phyloP scores from a whole-genome alignment of 2,113 vertebrate species.

The Neomonachus schauinslandi region DNA sequence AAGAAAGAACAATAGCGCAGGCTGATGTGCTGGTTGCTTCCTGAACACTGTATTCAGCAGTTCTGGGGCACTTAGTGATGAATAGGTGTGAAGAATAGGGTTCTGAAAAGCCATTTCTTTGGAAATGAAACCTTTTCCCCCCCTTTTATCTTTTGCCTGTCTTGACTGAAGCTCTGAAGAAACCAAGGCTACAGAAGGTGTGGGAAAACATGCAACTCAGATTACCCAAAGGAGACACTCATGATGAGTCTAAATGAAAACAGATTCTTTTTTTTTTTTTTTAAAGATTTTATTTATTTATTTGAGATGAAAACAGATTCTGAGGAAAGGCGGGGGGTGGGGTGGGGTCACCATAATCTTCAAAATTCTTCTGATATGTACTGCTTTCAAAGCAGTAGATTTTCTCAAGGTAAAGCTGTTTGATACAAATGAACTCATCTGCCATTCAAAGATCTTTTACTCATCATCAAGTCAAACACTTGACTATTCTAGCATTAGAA shows the following conservation, averaged over 20 bases:
- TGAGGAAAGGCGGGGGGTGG: not conserved
- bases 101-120: constrained; percentile 42
- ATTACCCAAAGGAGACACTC: not conserved
- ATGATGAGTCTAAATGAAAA: not conserved
- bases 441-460: constrained; percentile 43
- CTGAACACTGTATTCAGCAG: constrained; percentile 42
- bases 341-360: not conserved
- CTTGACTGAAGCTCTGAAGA: constrained; percentile 25
- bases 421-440: not conserved
- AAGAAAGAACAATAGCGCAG: not conserved
- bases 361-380: constrained; percentile 31
- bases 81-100: constrained; percentile 44
- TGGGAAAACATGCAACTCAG: constrained; percentile 17
- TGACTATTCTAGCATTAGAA: constrained; percentile 5
- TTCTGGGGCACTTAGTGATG: constrained; percentile 62
- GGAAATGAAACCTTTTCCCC: constrained; percentile 49
- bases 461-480: not conserved
- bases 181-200: constrained; percentile 7
- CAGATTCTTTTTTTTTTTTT: not conserved
- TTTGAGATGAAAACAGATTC: not conserved
- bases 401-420: constrained; percentile 50
- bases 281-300: too few relatives aligned
- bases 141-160: constrained; percentile 38
- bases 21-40: not conserved
- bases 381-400: not conserved